These are phyloP conservation scores for Chymomyza fuscimana DNA, from an alignment of 2,888 invertebrate species.

Conservation along the genomic window DNA sequence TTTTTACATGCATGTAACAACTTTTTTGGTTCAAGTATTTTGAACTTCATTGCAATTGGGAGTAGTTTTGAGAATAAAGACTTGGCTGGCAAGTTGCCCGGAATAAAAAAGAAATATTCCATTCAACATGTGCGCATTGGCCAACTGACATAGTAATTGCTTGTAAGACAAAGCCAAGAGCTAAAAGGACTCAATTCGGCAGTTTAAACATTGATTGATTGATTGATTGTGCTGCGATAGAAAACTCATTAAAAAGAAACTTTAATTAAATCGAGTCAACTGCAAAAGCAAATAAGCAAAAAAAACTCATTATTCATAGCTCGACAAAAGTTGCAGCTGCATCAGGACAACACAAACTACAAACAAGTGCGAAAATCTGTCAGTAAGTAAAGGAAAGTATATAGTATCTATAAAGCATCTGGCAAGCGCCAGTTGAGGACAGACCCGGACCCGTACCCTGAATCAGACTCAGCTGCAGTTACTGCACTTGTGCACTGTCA, in stretches of 20 bases:
- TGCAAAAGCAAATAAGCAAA: conserved; percentile 23
- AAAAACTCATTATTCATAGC: conserved; percentile 66
- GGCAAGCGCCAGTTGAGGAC: conserved; percentile 15
- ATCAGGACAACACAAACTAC: conserved; percentile 18
- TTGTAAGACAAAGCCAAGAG: conserved; percentile 60
- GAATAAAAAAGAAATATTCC: not conserved
- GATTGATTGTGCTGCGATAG: conserved; percentile 69
- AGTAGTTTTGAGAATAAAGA: conserved; percentile 25
- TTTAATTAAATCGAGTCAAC: conserved; percentile 67
- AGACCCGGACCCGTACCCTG: too few species aligned
- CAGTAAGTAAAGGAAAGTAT: conserved; percentile 58
- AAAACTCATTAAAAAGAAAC: conserved; percentile 65
- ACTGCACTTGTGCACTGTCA: conserved; percentile 42
- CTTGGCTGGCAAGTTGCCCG: conserved; percentile 53
- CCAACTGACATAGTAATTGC: conserved; percentile 38
- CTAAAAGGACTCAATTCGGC: conserved; percentile 25
- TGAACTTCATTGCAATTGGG: conserved; percentile 49
- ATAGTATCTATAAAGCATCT: conserved; percentile 37
- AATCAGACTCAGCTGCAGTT: conserved; percentile 20
- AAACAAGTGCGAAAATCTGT: conserved; percentile 56
- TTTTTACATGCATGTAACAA: conserved; percentile 38
- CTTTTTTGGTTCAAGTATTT: conserved; percentile 52
- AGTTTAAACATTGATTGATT: conserved; percentile 9
- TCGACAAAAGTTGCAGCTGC: conserved; percentile 26
- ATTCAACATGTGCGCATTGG: not conserved